Percentiles rank a stretch among this genome's conserved stretches.
These are phyloP conservation scores for Caenorhabditis tropicalis DNA, from an alignment of 1,140 invertebrate genomes.

Conservation along the genomic window DNA sequence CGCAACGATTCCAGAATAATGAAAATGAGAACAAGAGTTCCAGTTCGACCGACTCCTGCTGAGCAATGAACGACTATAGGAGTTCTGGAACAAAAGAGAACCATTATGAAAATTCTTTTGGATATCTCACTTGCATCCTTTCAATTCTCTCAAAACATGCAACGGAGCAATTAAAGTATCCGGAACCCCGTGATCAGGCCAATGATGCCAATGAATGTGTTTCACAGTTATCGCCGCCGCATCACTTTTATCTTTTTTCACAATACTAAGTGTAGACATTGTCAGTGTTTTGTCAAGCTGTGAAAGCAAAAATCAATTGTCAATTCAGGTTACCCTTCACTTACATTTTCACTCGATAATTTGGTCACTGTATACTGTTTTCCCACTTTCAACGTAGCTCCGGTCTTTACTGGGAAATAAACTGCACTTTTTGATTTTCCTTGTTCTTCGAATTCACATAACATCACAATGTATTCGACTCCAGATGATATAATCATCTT, in stretches of 20 bases:
- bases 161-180: not conserved
- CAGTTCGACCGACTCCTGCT: not conserved
- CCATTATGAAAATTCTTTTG: not conserved
- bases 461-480: constrained; percentile 48
- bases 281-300: constrained; percentile 2
- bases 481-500: constrained; percentile 31
- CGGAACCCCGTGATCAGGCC: constrained; percentile 46
- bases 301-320: not conserved
- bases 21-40: too few species aligned
- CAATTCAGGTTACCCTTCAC: not conserved
- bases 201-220: constrained; percentile 46
- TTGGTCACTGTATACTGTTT: constrained; percentile 24
- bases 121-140: not conserved
- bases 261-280: not conserved
- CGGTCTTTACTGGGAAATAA: constrained; percentile 36
- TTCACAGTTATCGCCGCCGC: not conserved
- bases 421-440: constrained; percentile 6
- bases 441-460: constrained; percentile 49
- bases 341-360: not conserved
- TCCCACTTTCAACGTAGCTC: constrained; percentile 20
- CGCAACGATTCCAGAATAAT: not conserved
- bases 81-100: not conserved
- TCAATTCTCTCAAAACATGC: not conserved
- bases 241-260: not conserved
- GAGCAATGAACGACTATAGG: constrained; percentile 51